Evolutionary conservation across 2,113 vertebrate genomes (phyloP), one percentile per base, ranked within the genome.

Genomic region (Ictalurus furcatus): DNA sequence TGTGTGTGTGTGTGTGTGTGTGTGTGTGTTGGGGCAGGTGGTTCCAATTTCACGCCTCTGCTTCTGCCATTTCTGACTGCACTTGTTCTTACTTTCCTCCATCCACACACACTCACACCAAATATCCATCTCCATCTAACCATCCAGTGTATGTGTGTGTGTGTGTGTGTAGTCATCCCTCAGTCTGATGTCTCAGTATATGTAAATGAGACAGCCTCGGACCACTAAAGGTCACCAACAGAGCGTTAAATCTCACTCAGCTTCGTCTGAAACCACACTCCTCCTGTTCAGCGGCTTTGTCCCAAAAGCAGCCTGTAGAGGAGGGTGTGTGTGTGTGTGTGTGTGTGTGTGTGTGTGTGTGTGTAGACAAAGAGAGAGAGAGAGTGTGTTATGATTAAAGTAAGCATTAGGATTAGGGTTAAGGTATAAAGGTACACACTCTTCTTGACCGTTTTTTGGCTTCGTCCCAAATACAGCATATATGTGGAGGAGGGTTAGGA

Each of bases 11-110:
- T 28, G 87, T 81, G 54, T 78, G 82, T 28, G 63, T 40, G 79
- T 28, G 87, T 74, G 58, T 54, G 86, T 90, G 76, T 56, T 88
- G 91, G 90, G 90, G 90, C 92, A 92, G 92, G 92, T 92, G 92
- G 91, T 94, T 91, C 93, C 94, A 96, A 95, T 96, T 95, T 96
- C 95, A 96, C 91, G 94, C 94, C 91, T 95, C 92, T 80, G 90
- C 93, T 93, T 93, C 91, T 91, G 92, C 92, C 92, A 94, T 92
- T 93, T 92, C 91, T 92, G 93, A 92, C 93, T 94, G 91, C 92
- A 93, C 58, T 93, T 90, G 89, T 92, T 85, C 88, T 88, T 90
- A 28, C 17, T 73, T 65, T 44, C 71, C 76, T 56, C 85, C 79
- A 82, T 65, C 34, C 85, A 74, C 65, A 78, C 76, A 80, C 87